Conservation (phyloP, 1,140 invertebrate genomes). For the Drosophila tani region DNA sequence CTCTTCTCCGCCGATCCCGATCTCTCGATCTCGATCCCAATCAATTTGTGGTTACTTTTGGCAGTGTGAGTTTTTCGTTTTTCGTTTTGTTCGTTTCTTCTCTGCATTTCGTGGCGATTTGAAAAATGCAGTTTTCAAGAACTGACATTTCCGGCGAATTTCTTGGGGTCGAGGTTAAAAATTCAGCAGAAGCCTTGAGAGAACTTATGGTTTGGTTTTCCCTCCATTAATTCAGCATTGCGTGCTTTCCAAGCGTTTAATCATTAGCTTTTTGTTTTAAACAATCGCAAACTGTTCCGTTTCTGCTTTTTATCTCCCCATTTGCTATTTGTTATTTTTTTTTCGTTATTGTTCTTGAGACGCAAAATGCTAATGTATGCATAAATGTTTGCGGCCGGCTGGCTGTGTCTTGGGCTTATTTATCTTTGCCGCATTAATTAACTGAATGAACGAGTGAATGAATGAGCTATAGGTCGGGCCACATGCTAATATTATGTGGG, state of each 20-base stretch:
- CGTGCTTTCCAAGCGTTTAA: conserved; percentile 31
- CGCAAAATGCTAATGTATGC: conserved; percentile 70
- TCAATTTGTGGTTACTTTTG: conserved; percentile 40
- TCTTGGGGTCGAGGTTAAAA: conserved; percentile 37
- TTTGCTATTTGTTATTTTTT: conserved; percentile 26
- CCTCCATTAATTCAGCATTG: conserved; percentile 14
- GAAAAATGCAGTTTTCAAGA: conserved; percentile 41
- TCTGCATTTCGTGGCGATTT: conserved; percentile 14
- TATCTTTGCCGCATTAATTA: conserved; percentile 80
- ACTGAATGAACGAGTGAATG: conserved; percentile 45
- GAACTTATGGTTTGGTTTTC: conserved; percentile 8
- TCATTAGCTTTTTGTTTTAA: conserved; percentile 60
- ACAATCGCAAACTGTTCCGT: conserved; percentile 61
- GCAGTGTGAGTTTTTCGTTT: background rate
- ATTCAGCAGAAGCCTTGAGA: conserved; percentile 26
- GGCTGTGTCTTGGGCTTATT: conserved; percentile 55
- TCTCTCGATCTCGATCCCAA: conserved; percentile 11
- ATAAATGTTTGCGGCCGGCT: conserved; percentile 46
- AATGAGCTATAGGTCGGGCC: conserved; percentile 40
- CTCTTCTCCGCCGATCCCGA: background rate
- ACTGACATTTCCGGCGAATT: conserved; percentile 49
- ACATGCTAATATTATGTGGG: conserved; percentile 78
- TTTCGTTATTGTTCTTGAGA: conserved; percentile 42
- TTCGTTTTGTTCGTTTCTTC: background rate
- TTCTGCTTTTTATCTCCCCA: conserved; percentile 36